These are phyloP conservation scores for Dolichallabes microphthalmus DNA, from an alignment of 2,113 vertebrate species.

Conservation along the genomic window DNA sequence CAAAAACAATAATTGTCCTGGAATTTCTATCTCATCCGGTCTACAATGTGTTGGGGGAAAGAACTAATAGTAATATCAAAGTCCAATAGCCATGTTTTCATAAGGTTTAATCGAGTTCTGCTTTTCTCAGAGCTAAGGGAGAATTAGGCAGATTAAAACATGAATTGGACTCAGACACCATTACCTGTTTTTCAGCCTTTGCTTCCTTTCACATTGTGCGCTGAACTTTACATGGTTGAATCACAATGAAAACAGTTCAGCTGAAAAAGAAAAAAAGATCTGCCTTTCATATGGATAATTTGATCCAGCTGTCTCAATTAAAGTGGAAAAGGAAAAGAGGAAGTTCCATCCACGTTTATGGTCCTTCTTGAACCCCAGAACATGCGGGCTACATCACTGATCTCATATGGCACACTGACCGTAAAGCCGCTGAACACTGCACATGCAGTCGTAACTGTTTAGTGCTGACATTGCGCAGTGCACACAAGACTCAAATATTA, in stretches of 20 bases:
- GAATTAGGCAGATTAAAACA: slow-evolving; percentile 37
- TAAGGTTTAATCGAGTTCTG: not conserved
- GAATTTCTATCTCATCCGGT: not conserved
- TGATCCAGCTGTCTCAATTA: slow-evolving; percentile 55
- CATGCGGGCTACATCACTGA: slow-evolving; percentile 47
- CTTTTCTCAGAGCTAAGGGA: slow-evolving; percentile 1
- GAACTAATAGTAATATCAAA: not conserved
- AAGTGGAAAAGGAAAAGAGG: slow-evolving; percentile 48
- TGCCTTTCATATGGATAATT: slow-evolving; percentile 46
- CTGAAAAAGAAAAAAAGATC: slow-evolving; percentile 19
- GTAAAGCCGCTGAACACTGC: slow-evolving; percentile 54
- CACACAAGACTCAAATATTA: slow-evolving; percentile 43
- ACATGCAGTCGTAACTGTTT: slow-evolving; percentile 48
- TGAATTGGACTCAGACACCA: not conserved
- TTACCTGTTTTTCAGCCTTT: slow-evolving; percentile 42
- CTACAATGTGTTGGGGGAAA: not conserved
- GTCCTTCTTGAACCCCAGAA: slow-evolving; percentile 52
- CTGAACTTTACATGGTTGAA: slow-evolving; percentile 32
- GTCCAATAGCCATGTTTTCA: not conserved
- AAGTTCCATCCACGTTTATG: slow-evolving; percentile 57
- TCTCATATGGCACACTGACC: slow-evolving; percentile 58
- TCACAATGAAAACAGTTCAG: slow-evolving; percentile 39
- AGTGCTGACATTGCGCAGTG: slow-evolving; percentile 47
- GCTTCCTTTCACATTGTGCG: slow-evolving; percentile 15
- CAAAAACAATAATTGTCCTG: slow-evolving; percentile 2